A percentile compares a stretch with the other conserved stretches of the same genome.
Conservation (phyloP, 1,140 invertebrate species). For the Megalopta genalis region DNA sequence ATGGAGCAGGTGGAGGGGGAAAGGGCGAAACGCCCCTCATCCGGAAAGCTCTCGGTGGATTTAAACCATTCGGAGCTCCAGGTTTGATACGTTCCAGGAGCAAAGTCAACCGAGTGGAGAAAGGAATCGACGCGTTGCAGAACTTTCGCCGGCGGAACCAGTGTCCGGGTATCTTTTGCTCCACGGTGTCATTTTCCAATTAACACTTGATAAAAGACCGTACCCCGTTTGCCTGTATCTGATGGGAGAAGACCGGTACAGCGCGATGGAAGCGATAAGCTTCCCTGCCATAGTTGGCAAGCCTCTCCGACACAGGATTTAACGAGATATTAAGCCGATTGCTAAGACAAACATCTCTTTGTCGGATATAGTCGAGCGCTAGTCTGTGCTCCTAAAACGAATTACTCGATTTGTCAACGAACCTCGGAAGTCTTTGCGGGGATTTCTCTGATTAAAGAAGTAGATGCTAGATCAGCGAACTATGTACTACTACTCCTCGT, state of each 20-base stretch:
- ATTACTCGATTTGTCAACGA: no score
- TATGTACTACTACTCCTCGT: no score
- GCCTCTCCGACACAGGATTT: not conserved
- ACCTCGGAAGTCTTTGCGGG: no score
- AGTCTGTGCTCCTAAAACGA: no score
- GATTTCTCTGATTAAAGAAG: no score
- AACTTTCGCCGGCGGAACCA: not conserved
- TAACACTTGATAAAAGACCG: slow-evolving; percentile 40
- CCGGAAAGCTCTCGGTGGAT: slow-evolving; percentile 20
- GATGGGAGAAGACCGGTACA: no score
- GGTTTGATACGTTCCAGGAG: slow-evolving; percentile 10
- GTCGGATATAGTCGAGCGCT: no score
- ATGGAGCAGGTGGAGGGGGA: no score
- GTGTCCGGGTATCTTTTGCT: slow-evolving; percentile 4
- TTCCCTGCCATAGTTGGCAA: not conserved
- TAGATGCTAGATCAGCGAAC: no score
- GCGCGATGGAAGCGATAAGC: not conserved
- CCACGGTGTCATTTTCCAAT: slow-evolving; percentile 44
- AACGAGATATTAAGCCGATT: no score
- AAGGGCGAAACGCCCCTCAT: not conserved
- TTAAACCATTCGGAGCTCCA: slow-evolving; percentile 30
- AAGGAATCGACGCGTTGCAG: not conserved
- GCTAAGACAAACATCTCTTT: no score
- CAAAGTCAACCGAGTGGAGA: not conserved
- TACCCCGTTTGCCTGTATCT: not conserved